Conservation (phyloP, 1,140 invertebrate genomes). For the Trachelipus rathkii region DNA sequence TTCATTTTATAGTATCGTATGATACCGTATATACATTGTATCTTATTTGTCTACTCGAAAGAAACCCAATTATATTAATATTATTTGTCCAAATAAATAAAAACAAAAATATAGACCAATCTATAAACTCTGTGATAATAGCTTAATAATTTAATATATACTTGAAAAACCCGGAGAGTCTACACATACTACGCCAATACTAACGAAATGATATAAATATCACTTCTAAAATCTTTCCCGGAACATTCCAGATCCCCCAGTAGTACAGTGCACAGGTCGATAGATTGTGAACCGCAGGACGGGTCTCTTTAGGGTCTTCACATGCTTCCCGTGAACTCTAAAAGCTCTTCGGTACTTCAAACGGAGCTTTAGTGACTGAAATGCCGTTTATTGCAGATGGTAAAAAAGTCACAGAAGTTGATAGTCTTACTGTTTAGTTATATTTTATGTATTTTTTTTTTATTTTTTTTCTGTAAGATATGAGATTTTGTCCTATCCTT, state of each 20-base stretch:
- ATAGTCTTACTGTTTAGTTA: slow-evolving; percentile 79
- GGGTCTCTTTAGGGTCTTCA: slow-evolving; percentile 94
- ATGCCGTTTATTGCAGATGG: slow-evolving; percentile 97
- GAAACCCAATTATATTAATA: too few species aligned
- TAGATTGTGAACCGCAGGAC: slow-evolving; percentile 95
- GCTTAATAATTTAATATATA: too few species aligned
- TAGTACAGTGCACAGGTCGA: slow-evolving; percentile 94
- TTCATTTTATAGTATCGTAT: too few species aligned
- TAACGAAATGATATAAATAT: not conserved
- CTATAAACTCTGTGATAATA: too few species aligned
- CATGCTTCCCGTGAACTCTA: slow-evolving; percentile 88
- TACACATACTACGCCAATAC: not conserved
- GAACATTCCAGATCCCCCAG: slow-evolving; percentile 93
- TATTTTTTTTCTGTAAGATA: too few species aligned
- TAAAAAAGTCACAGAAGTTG: slow-evolving; percentile 93
- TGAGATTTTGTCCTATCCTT: too few species aligned
- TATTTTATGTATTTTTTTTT: too few species aligned
- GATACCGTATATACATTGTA: too few species aligned
- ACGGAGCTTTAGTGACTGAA: slow-evolving; percentile 75
- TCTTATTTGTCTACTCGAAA: too few species aligned
- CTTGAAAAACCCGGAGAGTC: not conserved
- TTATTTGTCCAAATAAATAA: too few species aligned
- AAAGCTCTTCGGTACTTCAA: slow-evolving; percentile 70
- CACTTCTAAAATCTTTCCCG: slow-evolving; percentile 47
- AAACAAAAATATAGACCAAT: too few species aligned